Evolutionary conservation across 2,113 vertebrate genomes (phyloP).

Genomic region (Machaerirhynchus nigripectus): DNA sequence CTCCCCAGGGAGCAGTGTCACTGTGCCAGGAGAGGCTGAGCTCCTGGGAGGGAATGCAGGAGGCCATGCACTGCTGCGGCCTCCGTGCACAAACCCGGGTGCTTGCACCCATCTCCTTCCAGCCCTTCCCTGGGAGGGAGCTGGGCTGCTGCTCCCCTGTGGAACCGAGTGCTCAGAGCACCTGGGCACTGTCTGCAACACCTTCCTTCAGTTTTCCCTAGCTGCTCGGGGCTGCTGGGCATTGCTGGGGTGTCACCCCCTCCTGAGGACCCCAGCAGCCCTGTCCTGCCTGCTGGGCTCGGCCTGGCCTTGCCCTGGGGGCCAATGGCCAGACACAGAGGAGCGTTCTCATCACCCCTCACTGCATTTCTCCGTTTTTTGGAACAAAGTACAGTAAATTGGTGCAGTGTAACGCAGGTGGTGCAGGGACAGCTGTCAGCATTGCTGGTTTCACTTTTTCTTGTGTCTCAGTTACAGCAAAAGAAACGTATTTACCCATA

Average conservation of each 20-base stretch:
- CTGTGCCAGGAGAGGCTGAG: not conserved
- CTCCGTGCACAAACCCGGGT: not conserved
- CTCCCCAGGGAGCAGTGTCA: not conserved
- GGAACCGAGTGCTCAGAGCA: not conserved
- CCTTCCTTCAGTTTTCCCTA: not conserved
- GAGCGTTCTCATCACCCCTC: rapidly evolving
- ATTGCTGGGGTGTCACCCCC: not conserved
- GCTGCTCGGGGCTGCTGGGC: not conserved
- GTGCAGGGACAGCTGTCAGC: not conserved
- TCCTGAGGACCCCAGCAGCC: not conserved
- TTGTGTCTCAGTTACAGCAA: not conserved
- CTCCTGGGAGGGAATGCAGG: not conserved
- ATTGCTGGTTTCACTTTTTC: not conserved
- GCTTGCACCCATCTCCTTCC: not conserved
- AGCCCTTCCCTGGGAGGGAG: not conserved
- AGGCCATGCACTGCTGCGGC: not conserved
- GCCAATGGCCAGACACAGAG: not conserved
- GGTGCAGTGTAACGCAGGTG: not conserved
- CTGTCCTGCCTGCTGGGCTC: not conserved
- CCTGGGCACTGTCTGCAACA: not conserved
- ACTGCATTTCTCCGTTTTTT: not conserved
- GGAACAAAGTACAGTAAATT: not conserved
- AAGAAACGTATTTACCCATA: not conserved
- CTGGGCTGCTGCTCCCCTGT: not conserved
- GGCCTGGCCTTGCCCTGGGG: not conserved